phyloP scores from a whole-genome alignment of 35 echinoderm and acorn worm genomes.

The Lytechinus pictus region DNA sequence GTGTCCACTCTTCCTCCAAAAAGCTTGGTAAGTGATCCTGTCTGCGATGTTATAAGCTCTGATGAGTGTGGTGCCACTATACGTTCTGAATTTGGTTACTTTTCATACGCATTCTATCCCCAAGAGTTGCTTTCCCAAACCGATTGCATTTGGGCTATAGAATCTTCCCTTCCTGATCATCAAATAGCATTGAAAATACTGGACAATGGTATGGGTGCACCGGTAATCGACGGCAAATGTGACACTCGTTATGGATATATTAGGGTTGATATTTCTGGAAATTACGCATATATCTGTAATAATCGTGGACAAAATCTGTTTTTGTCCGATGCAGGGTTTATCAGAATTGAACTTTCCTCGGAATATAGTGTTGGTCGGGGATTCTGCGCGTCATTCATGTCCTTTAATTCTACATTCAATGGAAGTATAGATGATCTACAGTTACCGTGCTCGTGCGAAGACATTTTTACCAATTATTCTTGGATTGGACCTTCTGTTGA shows the following conservation, averaged over 20 bases:
- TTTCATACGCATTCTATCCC: slow-evolving; percentile 13
- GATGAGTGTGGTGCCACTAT: neutral
- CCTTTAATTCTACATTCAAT: slow-evolving; percentile 26
- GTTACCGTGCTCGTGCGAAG: slow-evolving; percentile 20
- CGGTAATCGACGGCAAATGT: neutral
- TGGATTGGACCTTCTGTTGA: neutral
- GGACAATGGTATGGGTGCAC: slow-evolving; percentile 9
- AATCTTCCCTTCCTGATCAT: neutral
- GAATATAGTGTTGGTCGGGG: neutral
- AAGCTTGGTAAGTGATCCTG: neutral
- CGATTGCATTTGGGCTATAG: neutral
- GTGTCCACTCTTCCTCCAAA: neutral
- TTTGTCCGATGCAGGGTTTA: neutral
- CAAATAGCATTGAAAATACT: slow-evolving; percentile 34
- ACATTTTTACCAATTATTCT: neutral
- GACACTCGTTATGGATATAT: neutral
- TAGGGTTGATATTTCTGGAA: neutral
- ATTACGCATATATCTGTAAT: neutral
- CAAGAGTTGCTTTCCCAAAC: neutral
- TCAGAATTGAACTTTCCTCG: slow-evolving; percentile 1
- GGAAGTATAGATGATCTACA: neutral
- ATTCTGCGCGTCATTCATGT: slow-evolving; percentile 26
- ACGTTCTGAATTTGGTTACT: neutral
- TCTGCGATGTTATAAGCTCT: neutral
- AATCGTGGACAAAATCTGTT: neutral